Base-by-base conservation (phyloP, 2,113 vertebrate species). In the Podarcis muralis region DNA sequence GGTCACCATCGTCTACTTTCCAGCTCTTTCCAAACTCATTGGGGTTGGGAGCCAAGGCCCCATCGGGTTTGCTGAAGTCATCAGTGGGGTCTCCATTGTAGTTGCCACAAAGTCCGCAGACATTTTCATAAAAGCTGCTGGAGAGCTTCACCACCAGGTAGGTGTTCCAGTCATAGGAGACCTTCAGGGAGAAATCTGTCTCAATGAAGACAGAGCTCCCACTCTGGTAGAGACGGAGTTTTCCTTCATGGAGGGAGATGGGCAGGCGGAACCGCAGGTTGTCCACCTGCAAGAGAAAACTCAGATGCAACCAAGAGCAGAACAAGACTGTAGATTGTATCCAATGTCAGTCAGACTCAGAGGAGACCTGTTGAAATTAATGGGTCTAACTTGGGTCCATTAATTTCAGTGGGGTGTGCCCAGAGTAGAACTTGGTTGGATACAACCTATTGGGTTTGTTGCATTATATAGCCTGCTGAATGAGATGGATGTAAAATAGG, bases 101-200 rank as follows among this genome's bases (percentile, higher is more conserved):
- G 32, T 95, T 93, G 7, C 95, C 92, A 0, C 95, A 96, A 35
- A 96, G 25, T 3, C 95, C 93, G 0, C 95, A 95, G 1, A 94
- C 43, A 5, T 43, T 91, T 20, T 83, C 81, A 0, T 37, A 59
- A 80, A 95, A 35, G 69, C 1, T 20, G 1, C 30, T 0, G 0
- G 95, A 91, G 76, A 98, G 72, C 25, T 92, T 94, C 40, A 98
- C 89, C 23, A 95, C 71, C 48, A 98, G 86, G 11, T 89, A 88
- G 81, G 95, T 89, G 0, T 95, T 92, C 97, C 97, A 98, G 87
- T 97, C 92, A 3, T 97, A 98, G 7, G 94, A 86, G 20, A 98
- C 91, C 37, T 35, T 92, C 66, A 98, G 91, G 3, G 85, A 91
- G 90, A 98, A 97, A 77, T 92, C 65, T 0, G 93, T 93, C 40